These are phyloP conservation scores for Pycnonotus jocosus DNA, from an alignment of 2,113 vertebrate genomes.

Conservation along the genomic window DNA sequence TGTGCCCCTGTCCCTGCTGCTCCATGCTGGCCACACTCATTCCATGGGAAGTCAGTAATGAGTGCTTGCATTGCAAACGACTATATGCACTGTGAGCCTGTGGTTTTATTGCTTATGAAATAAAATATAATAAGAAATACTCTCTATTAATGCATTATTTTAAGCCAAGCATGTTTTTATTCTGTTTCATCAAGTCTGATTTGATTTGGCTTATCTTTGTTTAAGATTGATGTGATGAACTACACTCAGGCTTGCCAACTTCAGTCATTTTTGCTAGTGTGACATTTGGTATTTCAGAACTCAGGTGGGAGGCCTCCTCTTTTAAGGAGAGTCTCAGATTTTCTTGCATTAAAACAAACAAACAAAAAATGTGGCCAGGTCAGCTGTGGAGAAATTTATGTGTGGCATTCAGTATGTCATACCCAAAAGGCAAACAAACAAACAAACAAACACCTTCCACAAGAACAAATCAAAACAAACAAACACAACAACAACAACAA, in stretches of 20 bases:
- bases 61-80: neutral
- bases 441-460: neutral
- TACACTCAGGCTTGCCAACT: neutral
- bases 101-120: neutral
- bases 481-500: neutral
- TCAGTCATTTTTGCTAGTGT: neutral
- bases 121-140: neutral
- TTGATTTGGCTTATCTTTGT: neutral
- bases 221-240: neutral
- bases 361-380: neutral
- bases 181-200: neutral
- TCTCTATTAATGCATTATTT: neutral
- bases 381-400: neutral
- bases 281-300: neutral
- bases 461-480: neutral
- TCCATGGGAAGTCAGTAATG: neutral
- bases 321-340: neutral
- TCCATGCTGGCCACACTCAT: neutral
- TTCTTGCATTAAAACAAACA: neutral
- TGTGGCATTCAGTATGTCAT: neutral
- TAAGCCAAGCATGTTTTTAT: neutral
- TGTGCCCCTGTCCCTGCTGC: neutral
- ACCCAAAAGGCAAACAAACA: neutral
- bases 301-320: neutral
- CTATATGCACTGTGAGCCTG: neutral